Evolutionary conservation across 2,797 vertebrate species (phyloP), one percentile per base, ranked within the genome.

Genomic region (Buphagus erythrorhynchus): DNA sequence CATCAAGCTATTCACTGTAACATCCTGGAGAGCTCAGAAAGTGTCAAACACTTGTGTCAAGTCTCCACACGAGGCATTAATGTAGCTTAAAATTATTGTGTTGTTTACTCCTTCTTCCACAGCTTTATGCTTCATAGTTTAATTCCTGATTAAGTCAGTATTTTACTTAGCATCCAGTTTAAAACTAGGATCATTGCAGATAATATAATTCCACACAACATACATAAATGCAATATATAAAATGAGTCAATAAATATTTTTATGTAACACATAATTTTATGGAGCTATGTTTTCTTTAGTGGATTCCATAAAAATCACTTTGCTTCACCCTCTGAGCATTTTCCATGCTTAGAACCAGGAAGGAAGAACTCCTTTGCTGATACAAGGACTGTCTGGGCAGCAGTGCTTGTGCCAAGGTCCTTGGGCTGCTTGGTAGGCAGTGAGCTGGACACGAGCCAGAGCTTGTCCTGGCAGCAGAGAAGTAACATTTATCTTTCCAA

Each of bases 51-150:
- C 11, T 54, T n/a, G 17, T 10, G 24, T 59, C 65, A 74, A 40
- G 19, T 55, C 75, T 76, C 63, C 42, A 45, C 33, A 49, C 2
- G 2, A 66, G 22, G 17, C 24, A 31, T 48, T 48, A 71, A 22
- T n/a, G 78, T 1, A 86, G 49, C 35, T 84, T 21, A 48, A 61
- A 81, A 59, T 55, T 74, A 68, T 4, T 75, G 48, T 19, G 17
- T 18, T 77, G 52, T 65, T 93, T 77, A 61, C 10, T 61, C 58
- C 40, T 89, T 9, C 63, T 84, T 82, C 68, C 43, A 80, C 11
- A 73, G 83, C 52, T 93, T 86, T 67, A 40, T 36, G 62, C 61
- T 66, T 75, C 33, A 46, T 48, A 55, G 36, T 46, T 90, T 77
- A 43, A 63, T 26, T 83, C 73, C 68, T 33, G 52, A 78, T 77